These are phyloP conservation scores for Sorex fumeus DNA, from an alignment of 2,113 vertebrate species.

Conservation along the genomic window DNA sequence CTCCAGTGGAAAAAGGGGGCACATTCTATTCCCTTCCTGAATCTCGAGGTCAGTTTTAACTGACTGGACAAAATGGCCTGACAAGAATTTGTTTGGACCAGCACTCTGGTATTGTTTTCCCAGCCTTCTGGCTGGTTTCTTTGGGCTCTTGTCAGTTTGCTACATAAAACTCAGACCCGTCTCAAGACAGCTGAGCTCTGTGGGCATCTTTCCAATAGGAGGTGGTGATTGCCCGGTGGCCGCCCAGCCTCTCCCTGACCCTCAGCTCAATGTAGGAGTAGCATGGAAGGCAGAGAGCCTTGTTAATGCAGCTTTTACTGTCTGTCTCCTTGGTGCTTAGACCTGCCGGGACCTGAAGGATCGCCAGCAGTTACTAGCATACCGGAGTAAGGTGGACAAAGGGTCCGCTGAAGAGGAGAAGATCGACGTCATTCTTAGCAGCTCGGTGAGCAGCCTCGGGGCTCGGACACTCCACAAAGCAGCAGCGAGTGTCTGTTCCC, in stretches of 20 bases:
- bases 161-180: conserved; percentile 18
- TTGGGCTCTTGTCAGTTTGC: conserved; percentile 16
- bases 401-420: conserved; percentile 93
- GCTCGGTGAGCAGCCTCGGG: conserved; percentile 87
- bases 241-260: background rate
- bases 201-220: background rate
- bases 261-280: background rate
- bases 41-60: background rate
- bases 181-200: background rate
- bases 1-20: too few relatives aligned
- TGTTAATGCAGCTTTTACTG: conserved; percentile 28
- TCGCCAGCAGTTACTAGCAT: conserved; percentile 93
- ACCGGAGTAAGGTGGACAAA: conserved; percentile 93
- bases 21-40: background rate
- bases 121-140: conserved; percentile 11
- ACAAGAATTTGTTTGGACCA: background rate
- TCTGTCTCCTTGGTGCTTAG: conserved; percentile 86
- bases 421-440: conserved; percentile 93
- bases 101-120: background rate
- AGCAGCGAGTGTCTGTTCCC: background rate
- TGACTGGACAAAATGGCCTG: background rate
- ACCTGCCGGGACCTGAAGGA: conserved; percentile 96
- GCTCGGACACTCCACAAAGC: rapidly evolving
- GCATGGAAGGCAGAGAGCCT: background rate
- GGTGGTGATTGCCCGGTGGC: background rate